phyloP scores from a whole-genome alignment of 2,888 invertebrate species.

The Myopa testacea region DNA sequence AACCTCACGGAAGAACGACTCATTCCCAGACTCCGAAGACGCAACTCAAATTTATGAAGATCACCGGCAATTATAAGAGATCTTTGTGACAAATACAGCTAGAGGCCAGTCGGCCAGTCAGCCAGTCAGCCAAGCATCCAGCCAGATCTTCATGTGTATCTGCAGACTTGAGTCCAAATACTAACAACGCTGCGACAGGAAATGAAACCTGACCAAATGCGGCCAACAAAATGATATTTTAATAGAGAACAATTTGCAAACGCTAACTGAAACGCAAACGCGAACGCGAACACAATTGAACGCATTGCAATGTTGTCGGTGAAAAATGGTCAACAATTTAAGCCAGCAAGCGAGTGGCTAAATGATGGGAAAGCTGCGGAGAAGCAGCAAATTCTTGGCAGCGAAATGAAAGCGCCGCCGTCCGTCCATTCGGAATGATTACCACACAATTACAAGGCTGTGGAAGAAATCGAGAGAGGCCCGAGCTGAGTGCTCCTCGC shows the following conservation, averaged over 20 bases:
- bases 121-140: too few relatives aligned
- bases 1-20: too few relatives aligned
- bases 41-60: not conserved
- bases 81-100: not conserved
- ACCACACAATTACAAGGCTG: constrained; percentile 55
- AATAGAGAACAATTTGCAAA: constrained; percentile 22
- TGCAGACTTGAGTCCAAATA: too few relatives aligned
- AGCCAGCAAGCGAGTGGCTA: constrained; percentile 22
- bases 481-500: constrained; percentile 9
- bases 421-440: constrained; percentile 47
- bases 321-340: not conserved
- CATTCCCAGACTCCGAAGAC: not conserved
- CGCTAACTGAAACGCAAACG: not conserved
- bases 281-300: constrained; percentile 7
- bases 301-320: constrained; percentile 2
- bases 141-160: not conserved
- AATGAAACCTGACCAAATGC: constrained; percentile 7
- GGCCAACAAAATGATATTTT: constrained; percentile 21
- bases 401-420: constrained; percentile 7
- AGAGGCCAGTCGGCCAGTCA: not conserved
- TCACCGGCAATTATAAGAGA: not conserved
- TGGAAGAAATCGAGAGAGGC: constrained; percentile 44
- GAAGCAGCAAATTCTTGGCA: not conserved
- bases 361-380: constrained; percentile 10
- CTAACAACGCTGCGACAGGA: not conserved